Conservation (phyloP, 2,113 vertebrate species). For the Marmota flaviventris region DNA sequence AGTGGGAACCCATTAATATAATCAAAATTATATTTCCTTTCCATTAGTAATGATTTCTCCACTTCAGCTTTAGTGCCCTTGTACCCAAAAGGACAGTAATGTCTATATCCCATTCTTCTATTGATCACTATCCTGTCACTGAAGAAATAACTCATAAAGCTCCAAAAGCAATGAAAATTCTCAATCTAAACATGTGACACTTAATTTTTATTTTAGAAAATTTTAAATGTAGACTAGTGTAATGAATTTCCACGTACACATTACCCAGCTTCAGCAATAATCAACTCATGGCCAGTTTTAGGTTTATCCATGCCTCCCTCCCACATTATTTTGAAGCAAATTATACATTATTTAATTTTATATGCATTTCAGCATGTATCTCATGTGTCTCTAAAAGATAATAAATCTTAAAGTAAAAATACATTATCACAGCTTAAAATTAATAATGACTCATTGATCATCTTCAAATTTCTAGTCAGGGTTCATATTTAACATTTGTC, state of each 20-base stretch:
- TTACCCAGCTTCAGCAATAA: background rate
- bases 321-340: conserved; percentile 19
- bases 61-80: background rate
- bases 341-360: background rate
- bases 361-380: background rate
- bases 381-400: background rate
- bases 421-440: background rate
- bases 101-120: conserved; percentile 12
- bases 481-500: background rate
- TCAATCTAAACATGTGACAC: background rate
- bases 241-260: background rate
- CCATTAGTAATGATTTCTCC: background rate
- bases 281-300: background rate
- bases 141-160: background rate
- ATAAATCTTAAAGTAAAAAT: background rate
- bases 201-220: background rate
- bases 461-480: background rate
- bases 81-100: background rate
- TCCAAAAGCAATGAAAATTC: background rate
- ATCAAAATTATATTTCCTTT: background rate
- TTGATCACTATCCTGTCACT: background rate
- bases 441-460: conserved; percentile 34
- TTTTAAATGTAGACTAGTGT: background rate
- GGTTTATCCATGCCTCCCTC: background rate
- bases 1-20: background rate